Percentiles rank a stretch among this genome's conserved stretches.
Conservation (phyloP, 2,888 invertebrate species). For the Spisula solida region DNA sequence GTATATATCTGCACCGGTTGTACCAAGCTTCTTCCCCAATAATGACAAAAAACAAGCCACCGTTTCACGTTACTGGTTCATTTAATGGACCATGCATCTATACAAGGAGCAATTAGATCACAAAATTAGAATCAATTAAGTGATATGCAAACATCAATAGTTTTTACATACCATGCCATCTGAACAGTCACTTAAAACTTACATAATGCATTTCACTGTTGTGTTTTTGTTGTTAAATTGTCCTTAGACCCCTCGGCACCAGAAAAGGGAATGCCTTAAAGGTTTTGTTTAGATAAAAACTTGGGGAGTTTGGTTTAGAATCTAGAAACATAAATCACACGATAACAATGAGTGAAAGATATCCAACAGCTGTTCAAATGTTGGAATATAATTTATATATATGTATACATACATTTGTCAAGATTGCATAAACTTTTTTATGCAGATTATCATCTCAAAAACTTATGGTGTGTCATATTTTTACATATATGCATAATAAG, state of each 20-base stretch:
- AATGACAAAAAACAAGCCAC: no score
- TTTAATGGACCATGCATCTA: no score
- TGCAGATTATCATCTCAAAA: background rate
- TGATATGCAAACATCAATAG: no score
- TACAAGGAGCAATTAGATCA: no score
- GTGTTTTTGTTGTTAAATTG: background rate
- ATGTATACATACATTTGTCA: background rate
- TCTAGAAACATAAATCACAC: background rate
- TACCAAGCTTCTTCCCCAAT: no score
- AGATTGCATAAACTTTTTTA: slow-evolving; percentile 12
- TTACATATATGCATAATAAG: slow-evolving; percentile 28
- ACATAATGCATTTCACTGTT: background rate
- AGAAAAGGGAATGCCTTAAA: background rate
- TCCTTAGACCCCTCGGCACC: background rate
- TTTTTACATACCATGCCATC: no score
- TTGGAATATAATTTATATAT: background rate
- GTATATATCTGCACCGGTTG: no score
- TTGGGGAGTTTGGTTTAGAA: background rate
- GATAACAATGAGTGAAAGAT: slow-evolving; percentile 17
- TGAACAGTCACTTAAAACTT: no score
- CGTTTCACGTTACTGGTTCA: no score
- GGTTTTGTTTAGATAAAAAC: background rate
- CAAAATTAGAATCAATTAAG: no score
- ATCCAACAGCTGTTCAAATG: slow-evolving; percentile 1
- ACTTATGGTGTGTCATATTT: slow-evolving; percentile 1